Evolutionary conservation across 2,888 invertebrate species (phyloP).

Genomic region (Folsomia candida): DNA sequence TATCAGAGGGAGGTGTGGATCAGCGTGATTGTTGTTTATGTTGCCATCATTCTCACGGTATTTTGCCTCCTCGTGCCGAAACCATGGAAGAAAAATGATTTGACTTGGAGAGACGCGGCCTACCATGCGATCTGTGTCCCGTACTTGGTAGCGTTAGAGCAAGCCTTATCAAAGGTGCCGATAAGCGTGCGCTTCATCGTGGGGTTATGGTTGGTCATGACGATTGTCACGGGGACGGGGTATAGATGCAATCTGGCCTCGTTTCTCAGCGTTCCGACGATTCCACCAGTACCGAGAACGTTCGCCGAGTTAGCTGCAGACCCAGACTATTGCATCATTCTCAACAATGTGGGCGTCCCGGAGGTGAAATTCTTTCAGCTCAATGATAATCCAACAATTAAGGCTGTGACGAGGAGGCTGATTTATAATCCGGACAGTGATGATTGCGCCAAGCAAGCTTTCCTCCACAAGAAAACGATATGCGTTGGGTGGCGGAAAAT

Average conservation of each 20-base stretch:
- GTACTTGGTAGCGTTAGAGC: constrained; percentile 7
- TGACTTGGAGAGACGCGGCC: background rate
- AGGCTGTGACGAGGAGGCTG: constrained; percentile 16
- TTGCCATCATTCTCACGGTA: background rate
- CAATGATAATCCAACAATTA: constrained; percentile 10
- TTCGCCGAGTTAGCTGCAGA: constrained; percentile 13
- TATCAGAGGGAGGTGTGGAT: background rate
- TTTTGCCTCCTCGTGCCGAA: background rate
- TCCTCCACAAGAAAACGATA: background rate
- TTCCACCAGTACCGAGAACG: constrained; percentile 11
- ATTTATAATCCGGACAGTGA: background rate
- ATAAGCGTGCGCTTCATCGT: background rate
- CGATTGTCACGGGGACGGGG: constrained; percentile 21
- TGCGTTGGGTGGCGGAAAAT: constrained; percentile 9
- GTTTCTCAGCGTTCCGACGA: constrained; percentile 20
- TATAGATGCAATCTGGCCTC: constrained; percentile 26
- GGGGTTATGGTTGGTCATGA: constrained; percentile 2
- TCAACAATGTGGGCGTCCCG: constrained; percentile 23
- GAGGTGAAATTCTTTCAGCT: constrained; percentile 20
- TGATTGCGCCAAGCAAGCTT: constrained; percentile 2
- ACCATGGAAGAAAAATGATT: background rate
- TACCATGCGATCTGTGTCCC: background rate
- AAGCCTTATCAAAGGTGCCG: background rate
- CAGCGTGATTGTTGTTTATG: background rate
- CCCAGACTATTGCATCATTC: constrained; percentile 9